Evolutionary conservation across 2,113 vertebrate genomes (phyloP).

Genomic region (Rynchops niger): DNA sequence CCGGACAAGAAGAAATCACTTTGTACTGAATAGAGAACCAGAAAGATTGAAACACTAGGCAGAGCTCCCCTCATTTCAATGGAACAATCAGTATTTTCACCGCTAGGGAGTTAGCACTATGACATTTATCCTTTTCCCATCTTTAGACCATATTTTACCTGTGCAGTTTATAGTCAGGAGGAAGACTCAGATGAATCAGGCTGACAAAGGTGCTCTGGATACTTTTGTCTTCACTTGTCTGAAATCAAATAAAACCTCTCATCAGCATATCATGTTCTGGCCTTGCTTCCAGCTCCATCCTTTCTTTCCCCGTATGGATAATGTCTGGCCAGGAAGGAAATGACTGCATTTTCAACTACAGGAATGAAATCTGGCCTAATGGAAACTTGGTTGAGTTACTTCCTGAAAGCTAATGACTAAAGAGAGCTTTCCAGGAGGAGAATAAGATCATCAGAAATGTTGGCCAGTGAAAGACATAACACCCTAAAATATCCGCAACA

Average conservation of each 20-base stretch:
- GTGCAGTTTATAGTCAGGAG: neutral
- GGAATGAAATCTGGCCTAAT: constrained; percentile 1
- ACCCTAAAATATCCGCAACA: neutral
- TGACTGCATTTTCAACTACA: neutral
- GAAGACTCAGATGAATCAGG: neutral
- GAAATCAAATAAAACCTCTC: constrained; percentile 22
- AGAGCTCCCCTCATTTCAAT: neutral
- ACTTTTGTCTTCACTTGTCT: neutral
- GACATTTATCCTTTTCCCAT: neutral
- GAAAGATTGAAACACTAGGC: neutral
- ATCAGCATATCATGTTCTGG: neutral
- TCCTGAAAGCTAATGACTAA: neutral
- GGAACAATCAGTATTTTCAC: neutral
- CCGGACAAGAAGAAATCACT: neutral
- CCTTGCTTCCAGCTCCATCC: neutral
- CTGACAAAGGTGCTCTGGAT: neutral
- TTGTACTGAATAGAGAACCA: neutral
- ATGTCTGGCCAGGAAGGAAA: constrained; percentile 57
- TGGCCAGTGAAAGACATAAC: neutral
- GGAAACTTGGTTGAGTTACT: constrained; percentile 20
- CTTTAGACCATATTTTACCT: neutral
- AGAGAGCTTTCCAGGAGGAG: neutral
- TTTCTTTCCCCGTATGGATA: neutral
- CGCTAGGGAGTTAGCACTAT: neutral
- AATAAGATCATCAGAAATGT: neutral